phyloP scores from a whole-genome alignment of 2,113 vertebrate genomes.

The Gila orcuttii region DNA sequence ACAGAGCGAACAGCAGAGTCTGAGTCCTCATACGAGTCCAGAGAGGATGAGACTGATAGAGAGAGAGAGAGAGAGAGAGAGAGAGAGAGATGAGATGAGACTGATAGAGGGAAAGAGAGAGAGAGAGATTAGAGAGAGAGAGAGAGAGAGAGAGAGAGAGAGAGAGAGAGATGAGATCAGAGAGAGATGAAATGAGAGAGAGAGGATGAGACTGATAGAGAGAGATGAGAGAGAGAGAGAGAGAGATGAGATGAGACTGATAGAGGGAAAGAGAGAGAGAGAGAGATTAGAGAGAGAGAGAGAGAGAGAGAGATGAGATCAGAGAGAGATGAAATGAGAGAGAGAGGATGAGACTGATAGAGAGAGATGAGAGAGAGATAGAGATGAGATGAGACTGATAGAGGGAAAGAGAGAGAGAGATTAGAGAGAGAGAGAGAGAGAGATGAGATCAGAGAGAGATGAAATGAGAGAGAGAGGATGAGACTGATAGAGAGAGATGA shows the following conservation, averaged over 20 bases:
- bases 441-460: slow-evolving; percentile 19
- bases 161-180: too few species aligned
- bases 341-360: not conserved
- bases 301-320: slow-evolving; percentile 41
- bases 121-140: too few species aligned
- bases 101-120: not conserved
- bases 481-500: not conserved
- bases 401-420: not conserved
- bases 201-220: too few species aligned
- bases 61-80: not conserved
- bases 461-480: not conserved
- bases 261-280: too few species aligned
- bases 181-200: not conserved
- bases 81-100: not conserved
- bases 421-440: too few species aligned
- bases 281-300: slow-evolving; percentile 17
- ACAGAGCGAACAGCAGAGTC: not conserved
- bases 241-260: not conserved
- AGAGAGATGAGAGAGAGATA: slow-evolving; percentile 7
- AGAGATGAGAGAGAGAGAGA: slow-evolving; percentile 9
- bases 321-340: slow-evolving; percentile 3
- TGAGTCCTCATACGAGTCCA: slow-evolving; percentile 13
- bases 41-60: not conserved
- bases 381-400: too few species aligned
- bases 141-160: slow-evolving; percentile 15